phyloP scores from a whole-genome alignment of 2,888 invertebrate genomes.

The Sipha maydis region DNA sequence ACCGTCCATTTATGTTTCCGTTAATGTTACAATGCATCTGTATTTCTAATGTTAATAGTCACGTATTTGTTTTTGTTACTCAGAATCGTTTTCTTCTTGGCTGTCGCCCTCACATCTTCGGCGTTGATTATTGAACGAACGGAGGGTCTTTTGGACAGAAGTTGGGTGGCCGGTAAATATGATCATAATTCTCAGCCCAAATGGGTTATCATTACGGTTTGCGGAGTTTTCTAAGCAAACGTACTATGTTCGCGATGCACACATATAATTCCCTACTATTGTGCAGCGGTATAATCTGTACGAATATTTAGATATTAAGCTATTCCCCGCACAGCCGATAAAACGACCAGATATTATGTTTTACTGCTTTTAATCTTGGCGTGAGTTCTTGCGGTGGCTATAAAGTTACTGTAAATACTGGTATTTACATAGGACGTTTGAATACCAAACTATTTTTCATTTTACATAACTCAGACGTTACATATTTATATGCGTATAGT shows the following conservation, averaged over 20 bases:
- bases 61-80: not conserved
- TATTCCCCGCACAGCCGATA: not conserved
- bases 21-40: not conserved
- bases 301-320: constrained; percentile 32
- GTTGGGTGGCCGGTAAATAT: constrained; percentile 82
- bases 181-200: not conserved
- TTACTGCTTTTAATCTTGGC: constrained; percentile 47
- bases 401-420: constrained; percentile 9
- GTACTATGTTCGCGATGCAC: not conserved
- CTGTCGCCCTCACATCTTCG: constrained; percentile 92
- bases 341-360: constrained; percentile 24
- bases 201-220: not conserved
- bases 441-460: constrained; percentile 10
- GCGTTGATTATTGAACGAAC: constrained; percentile 90
- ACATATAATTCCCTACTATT: not conserved
- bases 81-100: constrained; percentile 95
- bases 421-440: constrained; percentile 37
- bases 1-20: not conserved
- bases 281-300: not conserved
- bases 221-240: constrained; percentile 8
- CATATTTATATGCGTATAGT: too few species aligned
- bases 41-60: not conserved
- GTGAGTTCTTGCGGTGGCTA: not conserved
- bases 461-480: constrained; percentile 23
- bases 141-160: constrained; percentile 90